A percentile compares a stretch with the other conserved stretches of the same genome.
phyloP scores from a whole-genome alignment of 2,888 invertebrate genomes.

The Cremastinae sp. region DNA sequence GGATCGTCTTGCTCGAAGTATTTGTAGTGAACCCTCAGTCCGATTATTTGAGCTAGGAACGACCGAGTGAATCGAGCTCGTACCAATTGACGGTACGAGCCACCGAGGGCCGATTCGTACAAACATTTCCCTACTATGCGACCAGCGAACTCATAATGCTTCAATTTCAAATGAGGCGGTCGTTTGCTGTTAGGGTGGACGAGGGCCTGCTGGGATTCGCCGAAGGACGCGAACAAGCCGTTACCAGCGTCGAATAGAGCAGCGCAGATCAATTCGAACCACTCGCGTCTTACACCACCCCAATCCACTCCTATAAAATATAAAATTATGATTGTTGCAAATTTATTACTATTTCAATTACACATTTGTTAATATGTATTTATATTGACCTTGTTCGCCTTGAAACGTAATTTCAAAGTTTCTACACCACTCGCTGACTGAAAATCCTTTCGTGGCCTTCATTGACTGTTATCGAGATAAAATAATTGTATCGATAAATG shows the following conservation, averaged over 20 bases:
- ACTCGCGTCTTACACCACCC: slow-evolving; percentile 96
- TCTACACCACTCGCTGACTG: slow-evolving; percentile 95
- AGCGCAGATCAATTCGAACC: slow-evolving; percentile 95
- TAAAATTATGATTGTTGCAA: neutral
- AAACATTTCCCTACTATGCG: slow-evolving; percentile 96
- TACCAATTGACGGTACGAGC: slow-evolving; percentile 93
- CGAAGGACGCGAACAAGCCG: slow-evolving; percentile 92
- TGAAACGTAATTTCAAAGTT: slow-evolving; percentile 96
- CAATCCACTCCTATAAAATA: slow-evolving; percentile 89
- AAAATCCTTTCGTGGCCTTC: slow-evolving; percentile 92
- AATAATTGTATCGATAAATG: slow-evolving; percentile 4
- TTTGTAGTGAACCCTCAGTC: slow-evolving; percentile 95
- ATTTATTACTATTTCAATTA: too few relatives aligned
- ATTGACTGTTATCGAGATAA: slow-evolving; percentile 82
- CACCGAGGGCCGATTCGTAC: slow-evolving; percentile 95
- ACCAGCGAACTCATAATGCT: slow-evolving; percentile 96
- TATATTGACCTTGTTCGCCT: slow-evolving; percentile 93
- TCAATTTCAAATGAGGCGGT: slow-evolving; percentile 89
- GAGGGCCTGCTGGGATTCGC: slow-evolving; percentile 91
- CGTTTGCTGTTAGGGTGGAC: slow-evolving; percentile 94
- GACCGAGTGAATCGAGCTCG: slow-evolving; percentile 94
- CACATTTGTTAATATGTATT: too few relatives aligned
- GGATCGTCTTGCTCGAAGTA: slow-evolving; percentile 98
- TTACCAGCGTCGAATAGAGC: slow-evolving; percentile 92
- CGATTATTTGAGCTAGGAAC: slow-evolving; percentile 96